phyloP scores from a whole-genome alignment of 2,113 vertebrate species.

The Vulpes ferrilata region DNA sequence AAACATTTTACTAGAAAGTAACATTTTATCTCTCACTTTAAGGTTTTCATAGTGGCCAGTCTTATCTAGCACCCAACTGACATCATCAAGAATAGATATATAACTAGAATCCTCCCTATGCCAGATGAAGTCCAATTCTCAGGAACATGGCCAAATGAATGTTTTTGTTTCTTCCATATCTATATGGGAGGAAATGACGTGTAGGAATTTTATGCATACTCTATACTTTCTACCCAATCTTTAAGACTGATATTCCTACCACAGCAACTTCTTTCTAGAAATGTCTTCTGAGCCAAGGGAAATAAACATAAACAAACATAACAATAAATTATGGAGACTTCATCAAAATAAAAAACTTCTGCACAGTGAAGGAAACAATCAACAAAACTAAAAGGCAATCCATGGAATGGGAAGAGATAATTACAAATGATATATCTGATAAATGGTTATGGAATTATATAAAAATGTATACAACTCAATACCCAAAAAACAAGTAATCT shows the following conservation, averaged over 20 bases:
- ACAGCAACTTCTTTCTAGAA: background rate
- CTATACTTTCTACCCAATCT: background rate
- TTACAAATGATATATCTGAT: background rate
- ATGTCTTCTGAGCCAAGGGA: background rate
- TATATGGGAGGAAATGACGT: fast-evolving
- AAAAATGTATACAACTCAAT: background rate
- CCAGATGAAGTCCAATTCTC: background rate
- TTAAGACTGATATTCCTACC: background rate
- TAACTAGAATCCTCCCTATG: background rate
- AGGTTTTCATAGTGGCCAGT: background rate
- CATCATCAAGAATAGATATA: background rate
- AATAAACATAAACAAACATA: background rate
- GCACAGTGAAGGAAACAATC: background rate
- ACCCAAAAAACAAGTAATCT: background rate
- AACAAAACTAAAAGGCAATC: background rate
- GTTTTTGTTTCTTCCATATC: background rate
- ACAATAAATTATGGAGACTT: background rate
- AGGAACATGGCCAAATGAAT: background rate
- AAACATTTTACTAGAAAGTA: background rate
- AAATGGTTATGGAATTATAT: background rate
- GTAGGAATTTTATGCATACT: fast-evolving
- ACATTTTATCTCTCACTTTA: background rate
- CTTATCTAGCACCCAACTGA: background rate
- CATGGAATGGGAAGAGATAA: background rate
- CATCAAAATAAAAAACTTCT: background rate